Evolutionary conservation across 2,113 vertebrate species (phyloP).

Genomic region (Agelaius phoeniceus): DNA sequence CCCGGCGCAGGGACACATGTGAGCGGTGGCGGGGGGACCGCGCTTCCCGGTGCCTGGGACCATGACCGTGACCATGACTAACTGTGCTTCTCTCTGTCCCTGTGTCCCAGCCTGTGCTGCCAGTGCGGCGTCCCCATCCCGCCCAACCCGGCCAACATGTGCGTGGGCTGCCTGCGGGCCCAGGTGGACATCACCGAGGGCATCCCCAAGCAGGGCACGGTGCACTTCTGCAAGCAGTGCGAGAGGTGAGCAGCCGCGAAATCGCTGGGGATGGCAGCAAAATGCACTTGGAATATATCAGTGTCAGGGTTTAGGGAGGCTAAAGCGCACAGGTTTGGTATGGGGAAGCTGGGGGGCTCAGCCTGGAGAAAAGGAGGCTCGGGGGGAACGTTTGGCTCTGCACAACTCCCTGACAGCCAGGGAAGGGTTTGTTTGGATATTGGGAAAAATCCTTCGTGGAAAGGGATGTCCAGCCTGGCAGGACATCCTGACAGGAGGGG

Average conservation of each 20-base stretch:
- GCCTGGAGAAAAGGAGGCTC: not conserved
- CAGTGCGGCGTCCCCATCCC: slow-evolving; percentile 90
- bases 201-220: slow-evolving; percentile 92
- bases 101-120: slow-evolving; percentile 86
- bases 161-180: slow-evolving; percentile 90
- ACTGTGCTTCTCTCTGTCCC: not conserved
- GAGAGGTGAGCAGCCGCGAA: slow-evolving; percentile 79
- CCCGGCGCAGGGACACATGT: not conserved
- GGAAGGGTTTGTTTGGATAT: not conserved
- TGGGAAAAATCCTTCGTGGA: not conserved
- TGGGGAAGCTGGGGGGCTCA: not conserved
- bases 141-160: slow-evolving; percentile 97
- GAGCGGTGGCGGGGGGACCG: not conserved
- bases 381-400: not conserved
- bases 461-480: not conserved
- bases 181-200: slow-evolving; percentile 98
- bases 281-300: rapidly evolving
- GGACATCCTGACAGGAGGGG: not conserved
- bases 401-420: not conserved
- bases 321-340: not conserved
- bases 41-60: rapidly evolving
- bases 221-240: slow-evolving; percentile 97
- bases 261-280: rapidly evolving
- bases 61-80: rapidly evolving
- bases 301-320: rapidly evolving